A percentile compares a stretch with the other conserved stretches of the same genome.
phyloP scores from a whole-genome alignment of 2,797 vertebrate genomes.

The Botia kubotai region DNA sequence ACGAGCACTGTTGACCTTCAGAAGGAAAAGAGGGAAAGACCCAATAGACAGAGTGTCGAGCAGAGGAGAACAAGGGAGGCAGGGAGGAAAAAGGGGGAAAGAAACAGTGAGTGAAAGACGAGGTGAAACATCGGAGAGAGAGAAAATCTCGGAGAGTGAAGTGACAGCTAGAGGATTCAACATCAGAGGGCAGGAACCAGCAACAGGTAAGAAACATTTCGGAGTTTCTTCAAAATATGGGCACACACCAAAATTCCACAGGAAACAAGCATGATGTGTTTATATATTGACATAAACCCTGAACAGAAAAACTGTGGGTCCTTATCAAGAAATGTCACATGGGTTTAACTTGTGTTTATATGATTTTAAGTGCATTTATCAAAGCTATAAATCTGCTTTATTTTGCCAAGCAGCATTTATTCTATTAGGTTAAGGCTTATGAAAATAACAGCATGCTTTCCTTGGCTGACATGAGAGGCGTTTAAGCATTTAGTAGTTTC shows the following conservation, averaged over 20 bases:
- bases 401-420: background rate
- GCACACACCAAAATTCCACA: background rate
- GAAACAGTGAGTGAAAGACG: conserved; percentile 47
- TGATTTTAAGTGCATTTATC: conserved; percentile 67
- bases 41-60: conserved; percentile 46
- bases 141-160: conserved; percentile 65
- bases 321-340: background rate
- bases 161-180: conserved; percentile 58
- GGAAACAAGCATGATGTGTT: conserved; percentile 8
- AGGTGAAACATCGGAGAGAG: conserved; percentile 66
- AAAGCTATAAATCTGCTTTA: conserved; percentile 61
- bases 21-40: conserved; percentile 50
- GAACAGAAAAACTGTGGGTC: conserved; percentile 33
- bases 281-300: conserved; percentile 3
- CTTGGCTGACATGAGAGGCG: background rate
- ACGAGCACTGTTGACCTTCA: conserved; percentile 59
- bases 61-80: conserved; percentile 50
- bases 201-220: conserved; percentile 77
- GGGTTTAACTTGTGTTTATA: background rate
- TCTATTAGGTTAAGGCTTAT: background rate
- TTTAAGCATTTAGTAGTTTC: too few species aligned
- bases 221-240: conserved; percentile 16
- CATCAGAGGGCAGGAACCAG: conserved; percentile 79
- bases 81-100: conserved; percentile 45
- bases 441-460: background rate